Evolutionary conservation across 2,888 invertebrate species (phyloP), one percentile per base, ranked within the genome.

Genomic region (Lithophane semibrunnea): DNA sequence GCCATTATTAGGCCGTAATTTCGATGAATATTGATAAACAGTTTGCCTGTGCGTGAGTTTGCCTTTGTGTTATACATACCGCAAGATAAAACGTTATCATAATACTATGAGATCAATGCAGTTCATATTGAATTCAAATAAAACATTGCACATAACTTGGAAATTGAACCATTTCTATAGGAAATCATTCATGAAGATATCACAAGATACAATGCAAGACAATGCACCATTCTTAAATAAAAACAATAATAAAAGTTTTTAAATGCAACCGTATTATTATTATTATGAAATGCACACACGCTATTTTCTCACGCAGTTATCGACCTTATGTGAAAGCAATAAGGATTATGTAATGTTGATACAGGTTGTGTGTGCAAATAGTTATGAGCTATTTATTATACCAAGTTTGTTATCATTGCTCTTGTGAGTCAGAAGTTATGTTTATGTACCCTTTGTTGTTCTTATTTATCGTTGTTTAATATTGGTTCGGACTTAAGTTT

Each of bases 341-440:
- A 82, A 80, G 49, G 61, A 56, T 66, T 54, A 72, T 67, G 10
- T 52, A 29, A 61, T 56, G 13, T 79, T 68, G 54, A 58, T 44
- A 73, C 60, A 42, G 21, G 18, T 37, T 56, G 37, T 29, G 37
- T 58, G 49, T 63, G 64, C 56, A 65, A 77, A 77, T 85, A 75
- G 73, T 71, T 47, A 52, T 52, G 75, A 68, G 42, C 47, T 42
- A 76, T 82, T 69, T 74, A 61, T 69, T 76, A 10, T 67, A 75
- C 56, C 18, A 70, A 63, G 58, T 73, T 72, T 77, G 77, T 86
- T 87, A 89, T 89, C 83, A 67, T 75, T 69, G 47, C 42, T 70
- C 60, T 86, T 64, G 71, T 86, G 87, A 89, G 77, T 89, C 88
- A 90, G 81, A 71, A 77, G 37, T 68, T 12, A 52, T 83, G 76